These are phyloP conservation scores for Reinhardtius hippoglossoides DNA, from an alignment of 2,113 vertebrate genomes.

Conservation along the genomic window DNA sequence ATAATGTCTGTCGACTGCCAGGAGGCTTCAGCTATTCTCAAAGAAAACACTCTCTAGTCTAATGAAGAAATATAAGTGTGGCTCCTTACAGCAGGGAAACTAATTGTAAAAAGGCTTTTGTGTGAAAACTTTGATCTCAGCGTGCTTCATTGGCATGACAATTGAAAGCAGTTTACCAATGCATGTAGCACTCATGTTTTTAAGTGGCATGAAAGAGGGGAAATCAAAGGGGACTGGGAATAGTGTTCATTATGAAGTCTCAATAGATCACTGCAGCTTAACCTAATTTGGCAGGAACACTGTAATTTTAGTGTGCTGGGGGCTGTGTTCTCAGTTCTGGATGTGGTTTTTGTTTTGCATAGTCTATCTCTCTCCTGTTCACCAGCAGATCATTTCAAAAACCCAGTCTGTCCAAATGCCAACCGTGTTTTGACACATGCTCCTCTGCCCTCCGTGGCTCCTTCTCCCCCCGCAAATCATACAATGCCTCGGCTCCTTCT, in stretches of 20 bases:
- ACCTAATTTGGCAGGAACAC: slow-evolving; percentile 57
- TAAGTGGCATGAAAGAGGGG: slow-evolving; percentile 42
- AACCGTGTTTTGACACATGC: slow-evolving; percentile 50
- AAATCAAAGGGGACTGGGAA: slow-evolving; percentile 43
- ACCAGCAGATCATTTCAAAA: slow-evolving; percentile 28
- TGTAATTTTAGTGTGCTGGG: slow-evolving; percentile 28
- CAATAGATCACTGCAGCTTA: slow-evolving; percentile 52
- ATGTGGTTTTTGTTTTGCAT: slow-evolving; percentile 53
- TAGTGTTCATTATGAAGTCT: slow-evolving; percentile 45
- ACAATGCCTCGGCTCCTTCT: slow-evolving; percentile 6
- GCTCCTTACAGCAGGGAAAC: not conserved
- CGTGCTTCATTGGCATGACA: slow-evolving; percentile 15
- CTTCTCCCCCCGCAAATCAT: slow-evolving; percentile 33
- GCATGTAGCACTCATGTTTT: slow-evolving; percentile 45
- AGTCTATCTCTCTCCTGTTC: slow-evolving; percentile 23
- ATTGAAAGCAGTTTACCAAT: slow-evolving; percentile 25
- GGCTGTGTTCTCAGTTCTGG: slow-evolving; percentile 51
- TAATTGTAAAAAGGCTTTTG: slow-evolving; percentile 9
- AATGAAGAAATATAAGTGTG: slow-evolving; percentile 21
- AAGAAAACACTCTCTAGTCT: slow-evolving; percentile 47
- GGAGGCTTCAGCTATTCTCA: slow-evolving; percentile 30
- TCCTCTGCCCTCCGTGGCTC: slow-evolving; percentile 5
- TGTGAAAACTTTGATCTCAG: not conserved
- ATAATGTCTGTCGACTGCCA: slow-evolving; percentile 31
- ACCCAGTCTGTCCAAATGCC: slow-evolving; percentile 14